A percentile compares a stretch with the other conserved stretches of the same genome.
These are phyloP conservation scores for Antedon bifida DNA, from an alignment of 35 echinoderm and acorn worm species.

Conservation along the genomic window DNA sequence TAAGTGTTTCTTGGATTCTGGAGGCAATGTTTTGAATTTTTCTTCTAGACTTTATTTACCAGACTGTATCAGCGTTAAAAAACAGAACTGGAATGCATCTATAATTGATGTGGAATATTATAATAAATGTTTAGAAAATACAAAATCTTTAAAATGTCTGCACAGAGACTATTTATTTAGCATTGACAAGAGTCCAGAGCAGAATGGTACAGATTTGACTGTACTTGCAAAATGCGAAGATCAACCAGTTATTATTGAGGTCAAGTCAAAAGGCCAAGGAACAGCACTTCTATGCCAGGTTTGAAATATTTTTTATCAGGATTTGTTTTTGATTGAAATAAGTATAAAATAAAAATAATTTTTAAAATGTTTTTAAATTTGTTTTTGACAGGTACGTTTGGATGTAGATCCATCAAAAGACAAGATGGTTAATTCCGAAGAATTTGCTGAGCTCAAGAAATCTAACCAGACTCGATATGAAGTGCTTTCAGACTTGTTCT, in stretches of 20 bases:
- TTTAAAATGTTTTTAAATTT: too few relatives aligned
- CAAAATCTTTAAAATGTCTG: not conserved
- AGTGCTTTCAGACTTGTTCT: conserved; percentile 10
- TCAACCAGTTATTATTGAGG: not conserved
- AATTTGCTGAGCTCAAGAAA: conserved; percentile 25
- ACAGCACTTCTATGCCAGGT: conserved; percentile 50
- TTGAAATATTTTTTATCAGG: not conserved
- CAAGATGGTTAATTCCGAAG: not conserved
- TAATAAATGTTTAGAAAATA: not conserved
- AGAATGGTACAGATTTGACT: not conserved
- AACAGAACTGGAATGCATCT: not conserved
- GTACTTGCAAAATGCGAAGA: not conserved
- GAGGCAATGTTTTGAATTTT: not conserved
- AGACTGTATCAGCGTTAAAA: not conserved
- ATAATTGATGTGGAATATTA: not conserved
- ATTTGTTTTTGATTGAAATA: not conserved
- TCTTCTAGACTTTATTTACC: not conserved
- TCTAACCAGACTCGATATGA: conserved; percentile 16
- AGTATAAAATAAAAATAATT: not conserved
- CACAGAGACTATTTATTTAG: not conserved
- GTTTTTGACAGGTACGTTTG: conserved; percentile 22
- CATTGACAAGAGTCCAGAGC: not conserved
- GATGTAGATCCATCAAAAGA: conserved; percentile 12
- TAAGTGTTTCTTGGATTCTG: not conserved
- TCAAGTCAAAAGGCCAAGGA: conserved; percentile 8